Base-by-base conservation (phyloP, 92 coral and sea anemone genomes). In the Porites lobata region DNA sequence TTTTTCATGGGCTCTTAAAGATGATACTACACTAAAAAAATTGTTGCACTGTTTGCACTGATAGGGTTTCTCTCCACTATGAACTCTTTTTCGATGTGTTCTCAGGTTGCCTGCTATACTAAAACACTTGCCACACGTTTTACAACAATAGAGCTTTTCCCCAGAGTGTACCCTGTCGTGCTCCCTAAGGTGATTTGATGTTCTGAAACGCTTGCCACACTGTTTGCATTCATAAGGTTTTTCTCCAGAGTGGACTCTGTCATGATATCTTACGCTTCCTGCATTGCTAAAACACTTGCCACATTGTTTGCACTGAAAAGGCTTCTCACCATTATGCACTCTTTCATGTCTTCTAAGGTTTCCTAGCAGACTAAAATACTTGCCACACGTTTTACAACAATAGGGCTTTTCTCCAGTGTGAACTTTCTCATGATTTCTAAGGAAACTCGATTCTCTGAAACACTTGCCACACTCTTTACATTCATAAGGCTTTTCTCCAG, bases 401-500 rank as follows among this genome's bases (percentile, higher is more conserved):
- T 7, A 18, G 8, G 59, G 1, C 69, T 65, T 65, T 17, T 18
- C 69, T 18, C 22, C 22, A 7, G 24, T 21, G 20, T n/a, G 20
- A 18, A 21, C 22, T 11, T 54, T 54, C 14, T 54, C 59, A 54
- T 54, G 59, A 9, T 9, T 54, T 13, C 59, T 54, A 9, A 54
- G 14, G 14, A 9, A 9, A 9, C 59, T 13, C 8, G 12, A 9
- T 13, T 54, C 12, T 9, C 9, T 18, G 20, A 65, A 65, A 65
- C 69, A 65, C 69, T 65, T 65, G 69, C 69, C 69, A 65, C 69
- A 65, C 22, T 65, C 9, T 65, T 65, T 65, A 21, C 69, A 65
- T n/a, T 21, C 8, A 21, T 65, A 65, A 21, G 69, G 69, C 24
- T 65, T 65, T 21, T 65, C 69, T 17, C 24, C 59, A 54, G 59